Conservation (phyloP, 2,113 vertebrate species). For the Microcebus griseorufus region DNA sequence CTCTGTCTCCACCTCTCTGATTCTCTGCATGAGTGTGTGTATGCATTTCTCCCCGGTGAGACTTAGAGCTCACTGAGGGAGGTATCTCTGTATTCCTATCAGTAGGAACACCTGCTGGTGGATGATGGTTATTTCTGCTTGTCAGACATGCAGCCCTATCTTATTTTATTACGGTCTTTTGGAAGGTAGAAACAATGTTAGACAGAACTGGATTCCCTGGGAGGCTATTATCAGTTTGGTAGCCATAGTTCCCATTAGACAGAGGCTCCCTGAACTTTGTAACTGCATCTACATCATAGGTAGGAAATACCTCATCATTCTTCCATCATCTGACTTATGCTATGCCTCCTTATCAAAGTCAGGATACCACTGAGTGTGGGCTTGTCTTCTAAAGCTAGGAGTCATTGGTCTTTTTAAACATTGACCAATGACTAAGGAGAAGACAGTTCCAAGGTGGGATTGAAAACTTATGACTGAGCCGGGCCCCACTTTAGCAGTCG, state of each 20-base stretch:
- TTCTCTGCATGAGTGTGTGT: neutral
- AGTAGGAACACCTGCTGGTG: neutral
- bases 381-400: neutral
- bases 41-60: neutral
- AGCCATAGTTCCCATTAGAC: neutral
- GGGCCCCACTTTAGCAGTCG: conserved; percentile 1
- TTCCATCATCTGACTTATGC: neutral
- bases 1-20: neutral
- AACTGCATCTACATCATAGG: neutral
- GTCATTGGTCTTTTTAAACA: neutral
- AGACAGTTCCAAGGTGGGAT: neutral
- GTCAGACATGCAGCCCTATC: neutral
- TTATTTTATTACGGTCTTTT: neutral
- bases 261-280: neutral
- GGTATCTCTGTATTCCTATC: neutral
- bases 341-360: neutral
- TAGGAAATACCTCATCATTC: neutral
- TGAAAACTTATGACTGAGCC: neutral
- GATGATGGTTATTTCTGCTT: conserved; percentile 7
- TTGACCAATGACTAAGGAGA: neutral
- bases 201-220: neutral
- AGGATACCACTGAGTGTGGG: neutral
- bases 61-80: neutral
- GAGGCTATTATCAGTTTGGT: neutral
- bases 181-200: neutral